Evolutionary conservation across 2,888 invertebrate species (phyloP), one percentile per base, ranked within the genome.

Genomic region (Eudasyphora cyanicolor): DNA sequence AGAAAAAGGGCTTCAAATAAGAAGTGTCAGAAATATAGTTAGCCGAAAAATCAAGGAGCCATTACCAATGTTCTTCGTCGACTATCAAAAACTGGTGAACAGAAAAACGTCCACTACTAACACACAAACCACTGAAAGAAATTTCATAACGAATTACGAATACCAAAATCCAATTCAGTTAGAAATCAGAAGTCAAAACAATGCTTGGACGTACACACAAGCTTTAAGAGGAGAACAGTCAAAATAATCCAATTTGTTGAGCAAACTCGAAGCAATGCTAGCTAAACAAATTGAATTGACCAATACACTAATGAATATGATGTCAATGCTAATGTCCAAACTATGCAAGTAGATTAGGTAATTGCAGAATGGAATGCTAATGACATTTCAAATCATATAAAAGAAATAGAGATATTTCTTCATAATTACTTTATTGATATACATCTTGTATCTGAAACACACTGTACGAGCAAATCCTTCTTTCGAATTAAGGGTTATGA

Each of bases 281-380:
- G 35, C 29, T 42, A 74, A 79, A 49, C 76, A 80, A 49, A 75
- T 69, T 14, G 75, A 80, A n/a, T 21, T 80, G 60, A 69, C 70
- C 2, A 76, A 75, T 60, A 69, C 74, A 17, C 29, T 79, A 54
- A 75, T 74, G 54, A 79, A 71, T 64, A 79, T 79, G 73, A 79
- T 79, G 73, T 62, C 69, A 19, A 73, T 67, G 54, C 12, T 79
- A 21, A 79, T 79, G 69, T 57, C 27, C 7, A 79, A 82, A 74
- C 19, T 78, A 82, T 82, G 78, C 78, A 82, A 82, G 12, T 78
- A 78, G 49, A 75, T 21, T 73, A 77, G 5, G 64, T 64, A 73
- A 73, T 82, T 67, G 76, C 77, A 42, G 73, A 71, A 60, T 73
- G 81, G 81, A 82, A 82, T 64, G 76, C 81, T 21, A 71, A 81